Evolutionary conservation across 2,888 invertebrate genomes (phyloP), one percentile per base, ranked within the genome.

Genomic region (Molanna angustata): DNA sequence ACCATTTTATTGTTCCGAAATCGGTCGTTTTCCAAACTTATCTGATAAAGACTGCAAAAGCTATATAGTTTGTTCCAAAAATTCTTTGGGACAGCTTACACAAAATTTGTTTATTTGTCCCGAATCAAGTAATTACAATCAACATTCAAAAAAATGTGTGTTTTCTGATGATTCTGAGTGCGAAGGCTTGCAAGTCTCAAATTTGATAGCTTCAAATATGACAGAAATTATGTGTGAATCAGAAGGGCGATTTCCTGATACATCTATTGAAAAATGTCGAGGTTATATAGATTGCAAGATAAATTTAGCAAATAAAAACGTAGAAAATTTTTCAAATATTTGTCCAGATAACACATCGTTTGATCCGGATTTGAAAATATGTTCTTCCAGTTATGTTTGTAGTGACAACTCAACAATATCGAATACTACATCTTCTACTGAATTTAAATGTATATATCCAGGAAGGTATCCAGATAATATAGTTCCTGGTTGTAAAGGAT

Each of bases 31-130:
- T 11, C n/a, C 20, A 21, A 33, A 41, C 17, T 20, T 27, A 14
- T 13, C 20, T 13, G 21, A 16, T 7, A 4, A 11, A 3, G 37
- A 49, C 7, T 49, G 49, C 13, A 49, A 35, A 35, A 31, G 41
- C 3, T 50, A 50, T 13, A 19, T 44, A 11, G 18, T 50, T 19
- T 50, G 50, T 16, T 19, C 21, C 14, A 31, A 21, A 14, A 50
- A 44, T 33, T 18, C 11, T 13, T 35, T n/a, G 13, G 41, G 41
- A n/a, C 17, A 49, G 11, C 11, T 16, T 13, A 7, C 18, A 3
- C 11, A 14, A 4, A 11, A 17, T 44, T 16, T 4, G 9, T 27
- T 31, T 3, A 44, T 16, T 7, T 44, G 44, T 17, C 31, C 44
- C 11, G 14, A 3, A 22, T 16, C 14, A 3, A 27, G 20, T 9